Base-by-base conservation (phyloP, 2,888 invertebrate species). In the Coremacera marginata region DNA sequence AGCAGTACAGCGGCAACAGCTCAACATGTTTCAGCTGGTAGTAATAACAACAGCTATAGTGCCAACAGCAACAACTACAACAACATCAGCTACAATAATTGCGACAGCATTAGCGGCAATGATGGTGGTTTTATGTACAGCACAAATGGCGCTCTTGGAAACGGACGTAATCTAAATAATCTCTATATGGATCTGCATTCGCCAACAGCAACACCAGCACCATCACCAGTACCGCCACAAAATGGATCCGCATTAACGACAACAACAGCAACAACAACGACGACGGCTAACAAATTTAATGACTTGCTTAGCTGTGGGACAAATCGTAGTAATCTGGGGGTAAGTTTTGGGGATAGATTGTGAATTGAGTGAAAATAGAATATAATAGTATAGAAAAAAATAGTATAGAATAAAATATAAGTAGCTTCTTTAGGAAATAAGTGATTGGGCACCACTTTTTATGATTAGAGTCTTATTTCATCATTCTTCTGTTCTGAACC, bases 131-230 rank as follows among this genome's bases (percentile, higher is more conserved):
- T 63, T n/a, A 31, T 25, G 63, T 63, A 63, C n/a, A 25, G 31
- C n/a, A 37, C 1, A 27, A 71, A 9, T n/a, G 73, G 60, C 8
- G 67, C 27, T 11, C 5, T 19, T 4, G 62, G 70, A 16, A 44
- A 60, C 25, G 70, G 70, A 3, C 62, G 62, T n/a, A 44, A 78
- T 52, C 74, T 76, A 37, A 77, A 78, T 25, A 22, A 51, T 70
- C 60, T 80, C 52, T 82, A 81, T 75, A 81, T 82, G 80, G 83
- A 83, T 55, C 79, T 83, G 74, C 80, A 80, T 63, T 83, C 82
- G 44, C 82, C 83, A 51, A 82, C 82, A 19, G 80, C 82, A 67
- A 77, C 78, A 49, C 22, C 79, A 37, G 76, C 82, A 70, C 60
- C 80, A 31, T 2, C 52, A 5, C 60, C 11, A 27, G 57, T 31